Evolutionary conservation across 2,888 invertebrate species (phyloP), one percentile per base, ranked within the genome.

Genomic region (Mantis religiosa): DNA sequence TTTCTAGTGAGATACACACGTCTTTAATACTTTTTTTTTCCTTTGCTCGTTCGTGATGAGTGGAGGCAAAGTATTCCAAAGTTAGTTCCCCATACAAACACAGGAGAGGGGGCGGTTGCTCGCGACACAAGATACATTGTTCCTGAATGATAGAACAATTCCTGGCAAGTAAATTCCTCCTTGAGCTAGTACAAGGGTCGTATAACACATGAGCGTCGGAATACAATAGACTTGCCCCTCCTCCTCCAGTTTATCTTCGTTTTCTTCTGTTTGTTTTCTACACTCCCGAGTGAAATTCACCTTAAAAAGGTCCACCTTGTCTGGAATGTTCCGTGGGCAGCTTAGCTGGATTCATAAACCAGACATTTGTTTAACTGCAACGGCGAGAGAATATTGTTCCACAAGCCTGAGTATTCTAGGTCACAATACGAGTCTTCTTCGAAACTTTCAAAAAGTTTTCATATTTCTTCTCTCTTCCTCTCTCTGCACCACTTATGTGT

Each of bases 201-300:
- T 84, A 85, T 87, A 83, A 84, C 89, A 85, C 88, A 84, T 87
- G 87, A 85, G 41, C 82, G 71, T 85, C 28, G 9, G 89, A 89
- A 89, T 87, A 89, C 89, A 89, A 89, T 89, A 89, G 89, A 86
- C 87, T 83, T 27, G 54, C 54, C 54, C 54, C 54, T 71, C 54
- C 54, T 86, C n/a, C 87, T 54, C 28, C 81, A 28, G 54, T 71
- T 71, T 71, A 71, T 71, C 54, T 71, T 71, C 54, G 54, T 71
- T 71, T 34, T 30, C 71, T n/a, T 54, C 34, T 71, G 84, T 88
- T 84, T 84, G 71, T 88, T 84, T 84, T 27, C 54, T 71, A 88
- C 54, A 71, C 54, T 71, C 54, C 25, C 20, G 54, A 71, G 54
- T 88, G 85, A 89, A 82, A 89, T 89, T 89, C 89, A 89, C 88